Conservation (phyloP, 2,888 invertebrate species). For the Microctonus aethiopoides region DNA sequence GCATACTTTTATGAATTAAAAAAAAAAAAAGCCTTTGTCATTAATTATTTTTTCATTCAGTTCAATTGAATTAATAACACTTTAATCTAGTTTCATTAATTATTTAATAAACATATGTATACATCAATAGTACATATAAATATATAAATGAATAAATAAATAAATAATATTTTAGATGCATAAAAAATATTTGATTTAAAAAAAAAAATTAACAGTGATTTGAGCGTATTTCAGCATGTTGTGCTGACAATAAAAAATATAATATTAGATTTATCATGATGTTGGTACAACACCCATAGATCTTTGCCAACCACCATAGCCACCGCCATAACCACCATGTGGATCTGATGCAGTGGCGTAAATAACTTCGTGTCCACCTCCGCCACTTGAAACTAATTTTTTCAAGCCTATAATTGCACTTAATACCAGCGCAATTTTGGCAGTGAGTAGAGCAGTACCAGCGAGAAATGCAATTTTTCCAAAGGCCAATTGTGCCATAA, state of each 20-base stretch:
- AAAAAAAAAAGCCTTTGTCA: background rate
- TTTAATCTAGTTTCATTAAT: constrained; percentile 17
- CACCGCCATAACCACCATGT: constrained; percentile 61
- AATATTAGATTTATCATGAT: background rate
- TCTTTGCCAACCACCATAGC: constrained; percentile 63
- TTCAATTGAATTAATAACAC: background rate
- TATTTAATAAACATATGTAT: background rate
- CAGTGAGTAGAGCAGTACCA: constrained; percentile 75
- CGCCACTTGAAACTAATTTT: constrained; percentile 70
- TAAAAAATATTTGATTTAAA: no score
- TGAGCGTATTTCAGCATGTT: constrained; percentile 25
- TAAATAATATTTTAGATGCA: constrained; percentile 25
- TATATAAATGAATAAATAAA: constrained; percentile 36
- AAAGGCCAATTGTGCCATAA: constrained; percentile 76
- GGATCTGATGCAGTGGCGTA: constrained; percentile 68
- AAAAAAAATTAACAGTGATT: background rate
- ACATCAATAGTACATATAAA: constrained; percentile 20
- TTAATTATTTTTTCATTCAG: background rate
- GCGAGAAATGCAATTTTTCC: constrained; percentile 77
- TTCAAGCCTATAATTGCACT: constrained; percentile 75
- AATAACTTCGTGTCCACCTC: constrained; percentile 71
- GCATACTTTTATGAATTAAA: background rate
- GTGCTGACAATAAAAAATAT: background rate
- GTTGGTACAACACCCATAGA: constrained; percentile 56
- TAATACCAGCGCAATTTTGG: constrained; percentile 74